Evolutionary conservation across 2,113 vertebrate genomes (phyloP).

Genomic region (Anthoscopus minutus): DNA sequence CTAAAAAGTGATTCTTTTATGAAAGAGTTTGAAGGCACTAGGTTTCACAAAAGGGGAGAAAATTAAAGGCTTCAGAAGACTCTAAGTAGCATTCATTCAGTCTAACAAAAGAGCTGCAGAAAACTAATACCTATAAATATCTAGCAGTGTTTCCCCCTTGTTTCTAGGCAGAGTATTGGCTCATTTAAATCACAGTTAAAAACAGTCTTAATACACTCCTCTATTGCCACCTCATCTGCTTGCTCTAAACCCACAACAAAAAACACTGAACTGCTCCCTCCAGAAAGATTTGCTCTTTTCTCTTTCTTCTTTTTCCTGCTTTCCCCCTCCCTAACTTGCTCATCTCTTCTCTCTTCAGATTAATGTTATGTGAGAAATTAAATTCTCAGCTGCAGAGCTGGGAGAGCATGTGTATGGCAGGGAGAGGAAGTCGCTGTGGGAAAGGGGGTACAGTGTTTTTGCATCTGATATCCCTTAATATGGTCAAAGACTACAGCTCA

Average conservation of each 20-base stretch:
- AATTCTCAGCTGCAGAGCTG: not conserved
- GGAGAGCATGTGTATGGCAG: not conserved
- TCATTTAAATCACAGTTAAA: not conserved
- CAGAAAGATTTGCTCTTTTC: not conserved
- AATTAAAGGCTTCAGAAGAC: slow-evolving; percentile 4
- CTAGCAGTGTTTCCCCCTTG: not conserved
- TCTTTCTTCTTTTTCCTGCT: not conserved
- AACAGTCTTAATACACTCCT: not conserved
- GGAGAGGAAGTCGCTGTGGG: not conserved
- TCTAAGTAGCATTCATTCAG: not conserved
- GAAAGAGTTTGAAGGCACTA: not conserved
- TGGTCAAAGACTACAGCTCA: not conserved
- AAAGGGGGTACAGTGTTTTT: not conserved
- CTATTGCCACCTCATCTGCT: not conserved
- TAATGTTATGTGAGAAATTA: not conserved
- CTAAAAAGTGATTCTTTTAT: not conserved
- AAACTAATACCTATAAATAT: slow-evolving; percentile 14
- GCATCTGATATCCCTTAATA: not conserved
- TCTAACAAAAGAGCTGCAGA: not conserved
- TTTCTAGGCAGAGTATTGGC: not conserved
- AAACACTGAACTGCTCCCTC: not conserved
- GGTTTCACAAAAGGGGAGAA: not conserved
- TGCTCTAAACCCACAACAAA: not conserved
- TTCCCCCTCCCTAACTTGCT: not conserved
- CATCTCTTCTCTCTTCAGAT: not conserved